Percentiles rank a stretch among this genome's conserved stretches.
These are phyloP conservation scores for Pseudomyrmex flavicornis DNA, from an alignment of 1,140 invertebrate genomes.

Conservation along the genomic window DNA sequence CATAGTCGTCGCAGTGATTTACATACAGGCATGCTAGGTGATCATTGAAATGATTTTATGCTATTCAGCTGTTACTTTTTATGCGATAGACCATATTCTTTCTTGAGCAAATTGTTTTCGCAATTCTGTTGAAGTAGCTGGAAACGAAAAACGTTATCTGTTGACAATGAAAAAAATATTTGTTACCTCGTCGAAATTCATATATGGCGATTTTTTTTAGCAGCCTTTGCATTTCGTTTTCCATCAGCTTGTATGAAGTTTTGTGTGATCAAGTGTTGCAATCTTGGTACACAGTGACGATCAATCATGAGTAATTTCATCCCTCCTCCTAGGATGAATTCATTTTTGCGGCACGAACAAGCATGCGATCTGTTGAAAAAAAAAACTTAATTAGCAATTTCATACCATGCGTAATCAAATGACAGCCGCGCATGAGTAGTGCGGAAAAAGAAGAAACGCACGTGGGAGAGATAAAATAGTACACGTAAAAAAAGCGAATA, in stretches of 20 bases:
- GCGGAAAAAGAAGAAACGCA: conserved; percentile 62
- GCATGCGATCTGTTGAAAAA: conserved; percentile 75
- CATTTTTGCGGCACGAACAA: conserved; percentile 73
- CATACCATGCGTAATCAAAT: conserved; percentile 79
- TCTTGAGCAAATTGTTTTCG: no score
- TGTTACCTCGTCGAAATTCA: no score
- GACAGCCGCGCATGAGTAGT: conserved; percentile 75
- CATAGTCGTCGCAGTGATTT: no score
- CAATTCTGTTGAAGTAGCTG: no score
- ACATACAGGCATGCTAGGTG: no score
- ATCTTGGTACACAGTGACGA: background rate
- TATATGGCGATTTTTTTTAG: no score
- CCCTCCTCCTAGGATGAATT: conserved; percentile 23
- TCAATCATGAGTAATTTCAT: conserved; percentile 61
- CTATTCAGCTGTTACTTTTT: no score
- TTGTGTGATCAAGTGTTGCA: conserved; percentile 30
- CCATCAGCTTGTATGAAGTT: background rate
- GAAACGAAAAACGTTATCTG: no score
- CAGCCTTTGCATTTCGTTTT: no score
- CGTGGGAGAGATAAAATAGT: conserved; percentile 72
- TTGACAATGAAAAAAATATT: no score
- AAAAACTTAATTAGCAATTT: conserved; percentile 76
- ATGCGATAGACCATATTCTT: no score
- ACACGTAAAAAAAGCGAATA: conserved; percentile 50
- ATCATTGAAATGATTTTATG: no score